Conservation (phyloP, 2,797 vertebrate genomes). For the Catostomus latipinnis region DNA sequence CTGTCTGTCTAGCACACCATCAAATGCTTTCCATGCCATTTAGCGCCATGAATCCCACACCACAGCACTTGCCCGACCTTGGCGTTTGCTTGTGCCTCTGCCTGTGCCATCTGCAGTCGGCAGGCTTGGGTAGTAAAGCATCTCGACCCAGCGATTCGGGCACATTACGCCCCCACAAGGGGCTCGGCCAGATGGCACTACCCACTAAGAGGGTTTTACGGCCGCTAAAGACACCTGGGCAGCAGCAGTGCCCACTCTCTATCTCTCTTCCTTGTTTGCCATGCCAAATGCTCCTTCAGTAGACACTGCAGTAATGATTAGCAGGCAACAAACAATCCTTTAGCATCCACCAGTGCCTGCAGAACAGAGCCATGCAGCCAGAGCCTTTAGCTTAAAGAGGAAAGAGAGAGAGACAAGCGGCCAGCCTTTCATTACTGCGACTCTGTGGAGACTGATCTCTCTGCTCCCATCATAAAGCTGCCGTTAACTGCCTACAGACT, state of each 20-base stretch:
- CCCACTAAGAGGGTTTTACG: constrained; percentile 80
- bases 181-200: constrained; percentile 79
- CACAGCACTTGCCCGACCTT: constrained; percentile 70
- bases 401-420: constrained; percentile 41
- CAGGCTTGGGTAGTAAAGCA: constrained; percentile 84
- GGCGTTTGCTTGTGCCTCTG: constrained; percentile 73
- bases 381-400: constrained; percentile 40
- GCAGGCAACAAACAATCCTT: constrained; percentile 67
- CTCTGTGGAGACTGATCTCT: constrained; percentile 45
- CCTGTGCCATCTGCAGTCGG: constrained; percentile 79
- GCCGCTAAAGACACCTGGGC: constrained; percentile 77
- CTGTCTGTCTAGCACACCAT: constrained; percentile 52
- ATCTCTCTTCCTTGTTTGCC: constrained; percentile 50
- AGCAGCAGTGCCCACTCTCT: constrained; percentile 61
- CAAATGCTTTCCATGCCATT: constrained; percentile 69
- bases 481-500: constrained; percentile 45
- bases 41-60: constrained; percentile 66
- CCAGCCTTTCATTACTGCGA: constrained; percentile 43
- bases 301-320: constrained; percentile 73
- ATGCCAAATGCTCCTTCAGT: constrained; percentile 64
- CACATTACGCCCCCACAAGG: constrained; percentile 73
- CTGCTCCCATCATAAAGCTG: constrained; percentile 42
- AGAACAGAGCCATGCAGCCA: constrained; percentile 39
- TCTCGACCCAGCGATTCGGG: constrained; percentile 77
- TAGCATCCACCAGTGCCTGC: constrained; percentile 53